Evolutionary conservation across 2,888 invertebrate species (phyloP).

Genomic region (Caenorhabditis uteleia): DNA sequence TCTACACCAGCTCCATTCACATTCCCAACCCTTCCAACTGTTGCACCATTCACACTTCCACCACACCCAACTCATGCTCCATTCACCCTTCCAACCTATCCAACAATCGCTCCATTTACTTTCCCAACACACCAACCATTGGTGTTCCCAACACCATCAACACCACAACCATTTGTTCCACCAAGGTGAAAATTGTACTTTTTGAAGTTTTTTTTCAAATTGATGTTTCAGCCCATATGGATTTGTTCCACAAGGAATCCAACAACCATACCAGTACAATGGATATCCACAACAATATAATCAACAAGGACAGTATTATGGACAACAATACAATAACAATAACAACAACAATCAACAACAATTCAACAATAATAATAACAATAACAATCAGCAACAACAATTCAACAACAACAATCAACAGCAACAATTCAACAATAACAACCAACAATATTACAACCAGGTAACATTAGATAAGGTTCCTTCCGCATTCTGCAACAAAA

Average conservation of each 20-base stretch:
- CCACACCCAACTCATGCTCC: slow-evolving; percentile 39
- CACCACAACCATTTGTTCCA: slow-evolving; percentile 26
- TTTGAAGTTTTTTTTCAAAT: neutral
- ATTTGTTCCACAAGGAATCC: slow-evolving; percentile 28
- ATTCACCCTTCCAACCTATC: slow-evolving; percentile 38
- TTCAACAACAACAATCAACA: slow-evolving; percentile 5
- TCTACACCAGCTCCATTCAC: slow-evolving; percentile 34
- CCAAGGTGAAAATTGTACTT: slow-evolving; percentile 22
- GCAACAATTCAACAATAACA: slow-evolving; percentile 3
- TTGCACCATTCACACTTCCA: slow-evolving; percentile 36
- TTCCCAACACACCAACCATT: slow-evolving; percentile 45
- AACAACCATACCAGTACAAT: slow-evolving; percentile 24
- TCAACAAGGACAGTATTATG: slow-evolving; percentile 3
- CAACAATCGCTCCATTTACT: slow-evolving; percentile 37
- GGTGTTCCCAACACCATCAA: slow-evolving; percentile 34
- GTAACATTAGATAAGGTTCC: no score
- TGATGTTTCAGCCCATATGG: slow-evolving; percentile 25
- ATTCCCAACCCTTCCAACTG: slow-evolving; percentile 36
- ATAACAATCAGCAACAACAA: slow-evolving; percentile 6
- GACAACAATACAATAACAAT: slow-evolving; percentile 21
- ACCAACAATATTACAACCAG: neutral
- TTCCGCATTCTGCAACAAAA: no score
- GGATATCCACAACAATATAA: slow-evolving; percentile 31
- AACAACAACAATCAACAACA: slow-evolving; percentile 6
- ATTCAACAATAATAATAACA: slow-evolving; percentile 8